Evolutionary conservation across 1,140 invertebrate genomes (phyloP), one percentile per base, ranked within the genome.

Genomic region (Schlechtendalia chinensis): DNA sequence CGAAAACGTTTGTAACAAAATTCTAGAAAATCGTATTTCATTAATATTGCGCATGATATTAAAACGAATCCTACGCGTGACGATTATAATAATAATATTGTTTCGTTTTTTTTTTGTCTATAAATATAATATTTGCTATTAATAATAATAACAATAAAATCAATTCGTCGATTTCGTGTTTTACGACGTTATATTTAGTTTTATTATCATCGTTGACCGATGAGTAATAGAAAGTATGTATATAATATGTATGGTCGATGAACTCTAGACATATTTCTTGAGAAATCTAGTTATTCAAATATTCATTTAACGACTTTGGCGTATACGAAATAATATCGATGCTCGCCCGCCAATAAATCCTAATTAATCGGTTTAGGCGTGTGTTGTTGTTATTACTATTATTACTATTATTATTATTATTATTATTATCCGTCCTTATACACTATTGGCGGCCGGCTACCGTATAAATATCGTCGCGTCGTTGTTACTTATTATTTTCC

Each of bases 261-360:
- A 79, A 79, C 75, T 50, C 56, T 54, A 17, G 54, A 61, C 63
- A 79, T 79, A 63, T 79, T 79, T 79, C 75, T 50, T 50, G 75
- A 59, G 75, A 79, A 79, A 79, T 79, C 75, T 61, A 79, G 75
- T 79, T 79, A 61, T 72, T 72, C 47, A 72, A 72, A 72, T 72
- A 29, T 53, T 17, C 32, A 32, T 59, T 59, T 39, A 39, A 39
- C 32, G 24, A 54, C 27, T 72, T 54, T 54, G 17, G 27, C 50
- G n/a, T 32, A 32, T 63, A n/a, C 24, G 27, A n/a, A n/a, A n/a
- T 61, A 61, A 19, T 32, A 32, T 12, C 16, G 47, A 16, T 17
- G 50, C 69, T 47, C 19, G 69, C 53, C 17, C 19, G 50, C 69
- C 4, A 72, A 72, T 29, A 72, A 72, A 72, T 72, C 69, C 47